Percentiles rank a stretch among this genome's conserved stretches.
phyloP scores from a whole-genome alignment of 2,888 invertebrate species.

The Epiblema foenella region DNA sequence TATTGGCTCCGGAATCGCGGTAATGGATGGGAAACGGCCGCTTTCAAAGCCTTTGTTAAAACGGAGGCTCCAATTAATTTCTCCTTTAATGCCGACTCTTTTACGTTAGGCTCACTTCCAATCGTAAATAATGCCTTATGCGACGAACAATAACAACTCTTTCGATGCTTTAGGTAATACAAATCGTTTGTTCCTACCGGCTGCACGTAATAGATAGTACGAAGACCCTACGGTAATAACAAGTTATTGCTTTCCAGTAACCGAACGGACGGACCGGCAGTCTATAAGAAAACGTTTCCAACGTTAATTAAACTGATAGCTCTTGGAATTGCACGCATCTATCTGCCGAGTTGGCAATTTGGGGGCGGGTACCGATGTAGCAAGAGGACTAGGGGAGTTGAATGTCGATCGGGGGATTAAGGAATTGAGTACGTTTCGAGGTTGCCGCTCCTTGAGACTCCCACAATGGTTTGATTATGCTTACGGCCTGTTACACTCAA shows the following conservation, averaged over 20 bases:
- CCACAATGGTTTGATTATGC: slow-evolving; percentile 44
- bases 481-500: slow-evolving; percentile 42
- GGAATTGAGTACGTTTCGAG: slow-evolving; percentile 41
- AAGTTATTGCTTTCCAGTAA: slow-evolving; percentile 61
- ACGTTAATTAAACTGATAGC: slow-evolving; percentile 62
- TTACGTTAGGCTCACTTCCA: slow-evolving; percentile 13
- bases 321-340: slow-evolving; percentile 45
- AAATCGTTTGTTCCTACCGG: slow-evolving; percentile 32
- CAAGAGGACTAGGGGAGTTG: slow-evolving; percentile 39
- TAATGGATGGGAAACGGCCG: slow-evolving; percentile 41
- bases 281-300: slow-evolving; percentile 56
- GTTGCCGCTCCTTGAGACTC: slow-evolving; percentile 37
- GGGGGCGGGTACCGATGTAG: slow-evolving; percentile 31
- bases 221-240: slow-evolving; percentile 61
- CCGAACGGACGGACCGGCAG: slow-evolving; percentile 47
- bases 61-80: slow-evolving; percentile 40
- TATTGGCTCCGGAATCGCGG: slow-evolving; percentile 40
- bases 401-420: slow-evolving; percentile 43
- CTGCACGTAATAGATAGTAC: slow-evolving; percentile 64
- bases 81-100: slow-evolving; percentile 25
- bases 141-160: slow-evolving; percentile 41
- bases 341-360: slow-evolving; percentile 44
- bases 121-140: slow-evolving; percentile 35
- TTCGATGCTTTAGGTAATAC: slow-evolving; percentile 33
- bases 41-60: slow-evolving; percentile 34